A percentile compares a stretch with the other conserved stretches of the same genome.
Conservation (phyloP, 2,888 invertebrate species). For the Allolobophora icterica region DNA sequence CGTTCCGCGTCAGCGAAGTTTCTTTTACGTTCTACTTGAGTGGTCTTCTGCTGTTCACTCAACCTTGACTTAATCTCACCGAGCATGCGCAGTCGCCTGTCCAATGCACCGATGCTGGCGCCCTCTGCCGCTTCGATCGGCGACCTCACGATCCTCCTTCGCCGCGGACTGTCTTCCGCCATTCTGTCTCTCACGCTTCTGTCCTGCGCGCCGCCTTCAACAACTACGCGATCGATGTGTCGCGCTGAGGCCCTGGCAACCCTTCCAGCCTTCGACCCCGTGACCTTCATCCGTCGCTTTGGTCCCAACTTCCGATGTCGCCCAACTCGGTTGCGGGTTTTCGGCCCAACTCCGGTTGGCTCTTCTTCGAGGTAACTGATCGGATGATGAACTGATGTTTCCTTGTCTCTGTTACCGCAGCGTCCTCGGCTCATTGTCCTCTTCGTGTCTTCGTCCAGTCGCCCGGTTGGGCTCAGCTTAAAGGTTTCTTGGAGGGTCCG, state of each 20-base stretch:
- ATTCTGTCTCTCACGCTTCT: neutral
- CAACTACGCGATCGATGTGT: conserved; percentile 23
- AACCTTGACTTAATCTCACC: neutral
- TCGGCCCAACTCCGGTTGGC: neutral
- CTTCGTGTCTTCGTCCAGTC: conserved; percentile 42
- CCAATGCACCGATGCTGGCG: neutral
- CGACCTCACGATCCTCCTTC: conserved; percentile 21
- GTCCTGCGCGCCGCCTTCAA: neutral
- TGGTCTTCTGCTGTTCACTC: neutral
- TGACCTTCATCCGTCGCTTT: neutral
- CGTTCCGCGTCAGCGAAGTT: neutral
- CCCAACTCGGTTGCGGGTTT: neutral
- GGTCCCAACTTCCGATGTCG: neutral
- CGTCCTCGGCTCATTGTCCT: conserved; percentile 43
- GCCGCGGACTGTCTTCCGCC: neutral
- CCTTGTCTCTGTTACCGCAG: conserved; percentile 46
- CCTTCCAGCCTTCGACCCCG: neutral
- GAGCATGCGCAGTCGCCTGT: conserved; percentile 14
- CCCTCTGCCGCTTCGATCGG: neutral
- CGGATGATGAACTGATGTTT: neutral
- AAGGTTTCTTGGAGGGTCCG: conserved; percentile 40
- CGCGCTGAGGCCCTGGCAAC: conserved; percentile 13
- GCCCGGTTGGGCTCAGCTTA: conserved; percentile 41
- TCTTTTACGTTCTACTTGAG: too few species aligned
- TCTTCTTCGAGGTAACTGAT: neutral